These are phyloP conservation scores for Andrena bicolor DNA, from an alignment of 2,888 invertebrate species.

Conservation along the genomic window DNA sequence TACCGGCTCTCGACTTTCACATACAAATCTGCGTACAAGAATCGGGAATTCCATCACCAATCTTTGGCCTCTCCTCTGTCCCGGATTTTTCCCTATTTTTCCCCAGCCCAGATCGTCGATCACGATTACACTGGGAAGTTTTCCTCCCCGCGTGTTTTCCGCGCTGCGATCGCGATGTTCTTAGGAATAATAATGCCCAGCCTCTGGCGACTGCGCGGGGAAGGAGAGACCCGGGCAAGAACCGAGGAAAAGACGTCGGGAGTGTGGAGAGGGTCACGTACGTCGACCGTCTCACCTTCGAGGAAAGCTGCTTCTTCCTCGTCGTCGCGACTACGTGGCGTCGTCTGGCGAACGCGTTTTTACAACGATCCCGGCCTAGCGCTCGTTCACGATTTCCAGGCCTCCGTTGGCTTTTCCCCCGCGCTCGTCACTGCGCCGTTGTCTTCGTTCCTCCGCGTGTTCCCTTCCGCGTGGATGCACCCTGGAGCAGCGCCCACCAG, in stretches of 20 bases:
- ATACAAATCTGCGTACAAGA: too few species aligned
- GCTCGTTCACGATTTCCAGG: neutral
- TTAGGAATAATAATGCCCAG: conserved; percentile 52
- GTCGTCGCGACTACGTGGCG: conserved; percentile 58
- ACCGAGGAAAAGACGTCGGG: conserved; percentile 6
- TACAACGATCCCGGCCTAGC: conserved; percentile 31
- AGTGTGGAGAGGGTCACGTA: conserved; percentile 42
- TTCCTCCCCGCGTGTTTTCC: neutral
- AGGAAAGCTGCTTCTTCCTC: conserved; percentile 35
- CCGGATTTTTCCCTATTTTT: conserved; percentile 13
- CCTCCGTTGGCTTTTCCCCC: conserved; percentile 17
- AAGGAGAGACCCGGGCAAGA: neutral
- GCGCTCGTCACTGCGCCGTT: neutral
- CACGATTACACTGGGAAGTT: conserved; percentile 41
- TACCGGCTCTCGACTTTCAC: too few species aligned
- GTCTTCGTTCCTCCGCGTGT: conserved; percentile 15
- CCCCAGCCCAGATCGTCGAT: conserved; percentile 47
- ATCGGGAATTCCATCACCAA: neutral
- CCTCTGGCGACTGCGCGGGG: conserved; percentile 12
- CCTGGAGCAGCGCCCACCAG: conserved; percentile 13
- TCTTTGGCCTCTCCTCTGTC: neutral
- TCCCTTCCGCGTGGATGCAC: conserved; percentile 54
- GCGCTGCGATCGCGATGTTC: conserved; percentile 42
- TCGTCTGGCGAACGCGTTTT: conserved; percentile 54
- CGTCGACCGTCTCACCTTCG: conserved; percentile 48